Evolutionary conservation across 2,113 vertebrate species (phyloP).

Genomic region (human (Homo sapiens)): GRCh38 chr11:1950501-1951000

Average conservation of each 20-base stretch:
- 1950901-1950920: conserved; percentile 94
- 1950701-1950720: fast-evolving
- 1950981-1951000: conserved; percentile 92
- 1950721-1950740: too few species aligned
- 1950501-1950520: background rate
- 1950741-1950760: too few species aligned
- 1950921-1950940: conserved; percentile 96
- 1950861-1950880: background rate
- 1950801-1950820: too few species aligned
- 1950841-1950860: background rate
- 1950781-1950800: too few species aligned
- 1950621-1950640: too few species aligned
- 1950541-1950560: background rate
- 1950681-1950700: background rate
- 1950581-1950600: fast-evolving
- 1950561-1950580: too few species aligned
- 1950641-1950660: fast-evolving
- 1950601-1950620: too few species aligned
- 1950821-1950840: fast-evolving
- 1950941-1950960: conserved; percentile 93
- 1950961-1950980: conserved; percentile 92
- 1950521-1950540: background rate
- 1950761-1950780: too few species aligned
- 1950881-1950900: conserved; percentile 80
- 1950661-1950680: too few species aligned